Conservation (phyloP, 2,797 vertebrate species). For the Miichthys miiuy region DNA sequence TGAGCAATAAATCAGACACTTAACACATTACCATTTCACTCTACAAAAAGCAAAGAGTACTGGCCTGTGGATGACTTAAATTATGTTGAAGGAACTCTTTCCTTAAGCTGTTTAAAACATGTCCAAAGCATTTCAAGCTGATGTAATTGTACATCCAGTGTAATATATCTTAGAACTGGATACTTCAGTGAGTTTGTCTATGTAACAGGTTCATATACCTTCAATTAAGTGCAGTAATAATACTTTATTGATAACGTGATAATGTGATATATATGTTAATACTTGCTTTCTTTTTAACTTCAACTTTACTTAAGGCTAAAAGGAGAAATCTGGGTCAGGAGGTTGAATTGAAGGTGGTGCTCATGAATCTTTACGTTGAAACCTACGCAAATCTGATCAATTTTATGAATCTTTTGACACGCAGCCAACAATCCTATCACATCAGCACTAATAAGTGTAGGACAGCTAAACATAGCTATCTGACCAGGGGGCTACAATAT, state of each 20-base stretch:
- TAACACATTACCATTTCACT: neutral
- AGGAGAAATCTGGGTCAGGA: neutral
- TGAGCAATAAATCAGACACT: neutral
- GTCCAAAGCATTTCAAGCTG: neutral
- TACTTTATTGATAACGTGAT: neutral
- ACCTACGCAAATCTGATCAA: neutral
- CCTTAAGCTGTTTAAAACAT: too few species aligned
- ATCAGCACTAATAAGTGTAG: slow-evolving; percentile 1
- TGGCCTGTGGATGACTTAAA: neutral
- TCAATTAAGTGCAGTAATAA: neutral
- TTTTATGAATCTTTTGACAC: neutral
- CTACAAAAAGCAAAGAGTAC: neutral
- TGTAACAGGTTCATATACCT: neutral
- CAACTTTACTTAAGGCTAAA: neutral
- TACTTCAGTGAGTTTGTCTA: neutral
- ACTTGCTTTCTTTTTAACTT: neutral
- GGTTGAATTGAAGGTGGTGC: neutral
- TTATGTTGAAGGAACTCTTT: neutral
- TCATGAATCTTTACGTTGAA: neutral
- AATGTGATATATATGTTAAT: neutral
- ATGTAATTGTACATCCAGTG: neutral
- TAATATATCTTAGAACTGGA: neutral
- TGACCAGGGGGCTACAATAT: slow-evolving; percentile 17
- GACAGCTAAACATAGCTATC: slow-evolving; percentile 3
- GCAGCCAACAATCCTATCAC: neutral